A percentile compares a stretch with the other conserved stretches of the same genome.
These are phyloP conservation scores for Nothura maculosa DNA, from an alignment of 2,797 vertebrate species.

Conservation along the genomic window DNA sequence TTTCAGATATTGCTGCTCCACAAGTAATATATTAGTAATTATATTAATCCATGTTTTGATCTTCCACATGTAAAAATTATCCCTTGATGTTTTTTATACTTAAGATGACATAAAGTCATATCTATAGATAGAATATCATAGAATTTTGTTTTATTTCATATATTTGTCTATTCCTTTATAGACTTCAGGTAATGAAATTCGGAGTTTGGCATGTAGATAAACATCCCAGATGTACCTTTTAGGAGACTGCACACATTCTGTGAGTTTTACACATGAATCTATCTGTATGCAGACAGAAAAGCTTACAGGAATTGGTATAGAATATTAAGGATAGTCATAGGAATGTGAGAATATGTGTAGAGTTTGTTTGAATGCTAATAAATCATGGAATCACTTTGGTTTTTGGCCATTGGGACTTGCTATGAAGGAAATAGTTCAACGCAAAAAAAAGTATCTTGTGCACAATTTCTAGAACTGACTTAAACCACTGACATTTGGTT, in stretches of 20 bases:
- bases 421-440: conserved; percentile 24
- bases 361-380: conserved; percentile 74
- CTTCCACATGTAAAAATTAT: neutral
- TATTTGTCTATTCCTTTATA: conserved; percentile 31
- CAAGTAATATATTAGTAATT: neutral
- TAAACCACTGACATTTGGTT: neutral
- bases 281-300: conserved; percentile 46
- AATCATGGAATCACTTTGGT: conserved; percentile 55
- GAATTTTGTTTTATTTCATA: neutral
- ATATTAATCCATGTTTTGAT: neutral
- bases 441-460: neutral
- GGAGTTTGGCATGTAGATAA: conserved; percentile 6
- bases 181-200: conserved; percentile 18
- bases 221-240: neutral
- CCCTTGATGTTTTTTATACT: neutral
- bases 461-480: neutral
- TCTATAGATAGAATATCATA: neutral
- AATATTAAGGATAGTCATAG: conserved; percentile 45
- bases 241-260: neutral
- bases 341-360: conserved; percentile 29
- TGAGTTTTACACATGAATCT: neutral
- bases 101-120: neutral
- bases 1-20: neutral
- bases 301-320: neutral
- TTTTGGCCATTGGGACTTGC: conserved; percentile 38